Percentiles rank a stretch among this genome's conserved stretches.
These are phyloP conservation scores for Drosophila colorata DNA, from an alignment of 2,888 invertebrate species.

Conservation along the genomic window DNA sequence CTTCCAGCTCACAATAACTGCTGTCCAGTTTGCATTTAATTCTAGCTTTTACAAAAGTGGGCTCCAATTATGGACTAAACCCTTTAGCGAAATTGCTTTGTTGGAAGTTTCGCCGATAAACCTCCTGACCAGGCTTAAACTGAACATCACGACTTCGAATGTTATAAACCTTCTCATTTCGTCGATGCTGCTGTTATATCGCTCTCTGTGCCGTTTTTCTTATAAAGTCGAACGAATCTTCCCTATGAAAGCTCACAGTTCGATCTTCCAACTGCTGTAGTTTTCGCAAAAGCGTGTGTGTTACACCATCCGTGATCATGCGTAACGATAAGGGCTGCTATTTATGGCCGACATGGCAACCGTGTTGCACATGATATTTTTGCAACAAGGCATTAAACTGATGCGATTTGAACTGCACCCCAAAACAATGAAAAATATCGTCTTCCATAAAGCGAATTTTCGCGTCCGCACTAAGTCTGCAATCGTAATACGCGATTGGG, in stretches of 20 bases:
- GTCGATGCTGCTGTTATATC: neutral
- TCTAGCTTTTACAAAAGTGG: constrained; percentile 1
- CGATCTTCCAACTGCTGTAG: constrained; percentile 23
- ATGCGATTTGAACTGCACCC: constrained; percentile 14
- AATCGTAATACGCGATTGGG: too few species aligned
- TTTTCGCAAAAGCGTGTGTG: constrained; percentile 18
- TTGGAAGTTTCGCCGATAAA: neutral
- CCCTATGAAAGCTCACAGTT: too few species aligned
- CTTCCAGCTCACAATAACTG: constrained; percentile 3
- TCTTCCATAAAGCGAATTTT: constrained; percentile 13
- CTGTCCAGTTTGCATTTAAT: neutral
- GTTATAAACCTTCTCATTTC: neutral
- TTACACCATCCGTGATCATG: constrained; percentile 14
- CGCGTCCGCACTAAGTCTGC: too few species aligned
- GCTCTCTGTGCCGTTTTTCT: too few species aligned
- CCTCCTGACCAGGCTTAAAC: neutral
- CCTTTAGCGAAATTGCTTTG: neutral
- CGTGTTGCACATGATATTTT: too few species aligned
- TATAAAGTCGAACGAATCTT: too few species aligned
- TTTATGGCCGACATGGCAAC: too few species aligned
- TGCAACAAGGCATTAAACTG: too few species aligned
- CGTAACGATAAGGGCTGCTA: too few species aligned
- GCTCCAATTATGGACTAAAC: neutral
- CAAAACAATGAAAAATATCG: constrained; percentile 15
- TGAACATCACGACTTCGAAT: neutral